These are phyloP conservation scores for Ptychoptera albimana DNA, from an alignment of 2,888 invertebrate species.

Conservation along the genomic window DNA sequence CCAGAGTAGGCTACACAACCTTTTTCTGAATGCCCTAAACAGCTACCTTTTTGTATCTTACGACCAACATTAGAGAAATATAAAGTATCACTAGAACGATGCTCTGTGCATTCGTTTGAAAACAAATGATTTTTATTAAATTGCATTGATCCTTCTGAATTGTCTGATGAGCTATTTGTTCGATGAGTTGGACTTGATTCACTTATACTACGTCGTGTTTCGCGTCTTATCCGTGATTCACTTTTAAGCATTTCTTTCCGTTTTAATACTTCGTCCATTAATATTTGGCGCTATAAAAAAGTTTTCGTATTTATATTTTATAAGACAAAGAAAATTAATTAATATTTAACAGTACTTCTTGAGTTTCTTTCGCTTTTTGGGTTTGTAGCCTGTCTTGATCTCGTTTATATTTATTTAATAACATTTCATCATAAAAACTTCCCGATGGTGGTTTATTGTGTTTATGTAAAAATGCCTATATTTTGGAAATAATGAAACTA, in stretches of 20 bases:
- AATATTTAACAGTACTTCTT: conserved; percentile 19
- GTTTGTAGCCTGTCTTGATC: conserved; percentile 45
- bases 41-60: conserved; percentile 56
- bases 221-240: conserved; percentile 43
- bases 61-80: conserved; percentile 40
- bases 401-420: conserved; percentile 49
- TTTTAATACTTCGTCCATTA: conserved; percentile 59
- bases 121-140: conserved; percentile 23
- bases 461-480: conserved; percentile 56
- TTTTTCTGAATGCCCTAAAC: conserved; percentile 58
- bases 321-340: too few species aligned
- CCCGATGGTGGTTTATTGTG: conserved; percentile 66
- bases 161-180: conserved; percentile 37
- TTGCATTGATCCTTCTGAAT: conserved; percentile 33
- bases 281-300: conserved; percentile 38
- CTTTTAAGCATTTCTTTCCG: conserved; percentile 62
- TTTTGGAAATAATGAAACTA: not conserved
- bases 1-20: conserved; percentile 62
- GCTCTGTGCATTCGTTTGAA: conserved; percentile 31
- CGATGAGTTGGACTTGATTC: conserved; percentile 26
- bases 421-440: conserved; percentile 87
- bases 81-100: conserved; percentile 36
- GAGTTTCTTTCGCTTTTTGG: conserved; percentile 46
- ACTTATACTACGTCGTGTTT: conserved; percentile 33
- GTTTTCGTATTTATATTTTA: too few species aligned